phyloP scores from a whole-genome alignment of 2,888 invertebrate genomes.

The Erebia epiphron region DNA sequence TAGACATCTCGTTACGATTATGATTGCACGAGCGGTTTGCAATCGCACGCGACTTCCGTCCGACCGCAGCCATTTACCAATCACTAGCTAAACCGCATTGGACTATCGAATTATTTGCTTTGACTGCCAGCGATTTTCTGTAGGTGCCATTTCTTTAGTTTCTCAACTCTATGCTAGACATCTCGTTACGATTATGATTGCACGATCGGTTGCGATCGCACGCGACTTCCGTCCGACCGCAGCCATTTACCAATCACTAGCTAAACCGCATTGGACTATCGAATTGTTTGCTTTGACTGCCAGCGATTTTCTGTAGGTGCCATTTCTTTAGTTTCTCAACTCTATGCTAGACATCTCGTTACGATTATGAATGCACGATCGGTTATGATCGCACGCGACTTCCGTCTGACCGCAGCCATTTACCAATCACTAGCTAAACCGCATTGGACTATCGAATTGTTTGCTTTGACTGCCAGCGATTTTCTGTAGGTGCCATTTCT shows the following conservation, averaged over 20 bases:
- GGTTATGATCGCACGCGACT: constrained; percentile 67
- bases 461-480: constrained; percentile 20
- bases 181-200: no score
- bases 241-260: constrained; percentile 36
- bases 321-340: no score
- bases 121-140: constrained; percentile 1
- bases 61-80: no score
- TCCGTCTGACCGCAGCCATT: constrained; percentile 54
- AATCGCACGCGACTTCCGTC: no score
- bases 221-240: constrained; percentile 66
- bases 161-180: no score
- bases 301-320: no score
- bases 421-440: constrained; percentile 31
- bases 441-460: constrained; percentile 35
- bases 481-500: no score
- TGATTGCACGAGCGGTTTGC: constrained; percentile 52
- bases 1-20: constrained; percentile 41
- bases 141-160: no score
- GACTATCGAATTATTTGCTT: no score
- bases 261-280: constrained; percentile 36
- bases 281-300: constrained; percentile 33
- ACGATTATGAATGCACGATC: constrained; percentile 50
- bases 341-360: constrained; percentile 28
- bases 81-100: no score
- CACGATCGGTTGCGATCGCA: constrained; percentile 49